phyloP scores from a whole-genome alignment of 2,888 invertebrate genomes.

The Andrena chrysosceles region DNA sequence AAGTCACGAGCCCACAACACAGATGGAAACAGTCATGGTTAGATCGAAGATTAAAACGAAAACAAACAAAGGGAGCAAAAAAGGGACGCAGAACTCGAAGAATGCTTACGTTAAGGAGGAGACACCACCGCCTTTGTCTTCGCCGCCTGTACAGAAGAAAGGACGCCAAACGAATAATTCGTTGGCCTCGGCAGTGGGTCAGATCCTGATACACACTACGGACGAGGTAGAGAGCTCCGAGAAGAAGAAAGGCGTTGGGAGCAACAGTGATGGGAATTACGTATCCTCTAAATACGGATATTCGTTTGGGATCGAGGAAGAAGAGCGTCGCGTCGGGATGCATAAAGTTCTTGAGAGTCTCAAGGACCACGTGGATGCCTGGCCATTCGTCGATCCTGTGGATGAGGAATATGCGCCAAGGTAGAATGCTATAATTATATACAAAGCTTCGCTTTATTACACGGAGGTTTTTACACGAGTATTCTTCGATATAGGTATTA shows the following conservation, averaged over 20 bases:
- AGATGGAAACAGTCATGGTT: constrained; percentile 80
- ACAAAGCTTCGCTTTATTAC: not conserved
- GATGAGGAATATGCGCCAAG: constrained; percentile 97
- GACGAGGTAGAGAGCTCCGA: constrained; percentile 77
- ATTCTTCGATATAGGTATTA: constrained; percentile 84
- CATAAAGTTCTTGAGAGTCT: constrained; percentile 96
- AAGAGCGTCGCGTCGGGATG: constrained; percentile 95
- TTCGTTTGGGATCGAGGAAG: constrained; percentile 86
- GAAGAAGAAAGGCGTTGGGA: constrained; percentile 77
- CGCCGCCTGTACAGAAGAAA: constrained; percentile 80
- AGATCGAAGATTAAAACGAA: constrained; percentile 82
- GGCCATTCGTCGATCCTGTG: constrained; percentile 97
- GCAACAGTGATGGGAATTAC: constrained; percentile 77
- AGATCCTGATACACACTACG: constrained; percentile 90
- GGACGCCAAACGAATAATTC: constrained; percentile 96
- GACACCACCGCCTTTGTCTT: constrained; percentile 67
- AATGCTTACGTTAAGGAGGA: constrained; percentile 77
- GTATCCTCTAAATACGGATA: constrained; percentile 79
- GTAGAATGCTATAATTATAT: constrained; percentile 78
- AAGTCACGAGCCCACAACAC: constrained; percentile 78
- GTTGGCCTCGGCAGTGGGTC: constrained; percentile 93
- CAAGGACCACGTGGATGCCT: constrained; percentile 95
- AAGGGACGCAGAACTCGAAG: constrained; percentile 74
- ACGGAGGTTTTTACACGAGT: not conserved
- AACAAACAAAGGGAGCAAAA: constrained; percentile 74